Percentiles rank a stretch among this genome's conserved stretches.
Conservation (phyloP, 2,113 vertebrate genomes). For the Oncorhynchus keta region DNA sequence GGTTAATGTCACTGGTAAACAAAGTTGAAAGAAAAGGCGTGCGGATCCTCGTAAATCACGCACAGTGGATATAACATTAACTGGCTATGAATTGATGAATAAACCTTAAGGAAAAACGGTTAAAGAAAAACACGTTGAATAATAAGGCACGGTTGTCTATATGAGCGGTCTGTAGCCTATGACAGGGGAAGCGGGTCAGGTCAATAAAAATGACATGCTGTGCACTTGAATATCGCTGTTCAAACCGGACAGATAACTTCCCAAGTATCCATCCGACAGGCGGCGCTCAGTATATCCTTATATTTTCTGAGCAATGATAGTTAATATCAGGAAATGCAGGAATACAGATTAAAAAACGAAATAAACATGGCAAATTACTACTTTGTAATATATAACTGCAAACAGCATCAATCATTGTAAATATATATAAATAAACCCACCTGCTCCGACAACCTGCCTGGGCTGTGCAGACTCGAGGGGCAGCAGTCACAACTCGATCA, state of each 20-base stretch:
- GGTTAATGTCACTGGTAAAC: not conserved
- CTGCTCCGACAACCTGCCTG: not conserved
- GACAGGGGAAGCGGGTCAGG: no score
- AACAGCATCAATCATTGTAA: not conserved
- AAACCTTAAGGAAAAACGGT: not conserved
- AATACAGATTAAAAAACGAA: no score
- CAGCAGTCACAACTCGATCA: not conserved
- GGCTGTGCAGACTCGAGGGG: not conserved
- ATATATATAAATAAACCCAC: not conserved
- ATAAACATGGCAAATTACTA: not conserved
- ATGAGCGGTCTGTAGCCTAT: no score
- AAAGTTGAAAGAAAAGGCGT: not conserved
- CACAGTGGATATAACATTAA: not conserved
- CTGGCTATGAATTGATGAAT: not conserved
- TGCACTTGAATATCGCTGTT: no score
- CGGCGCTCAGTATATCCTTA: no score
- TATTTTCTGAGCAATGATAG: no score
- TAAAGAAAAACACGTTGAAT: not conserved
- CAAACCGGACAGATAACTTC: no score
- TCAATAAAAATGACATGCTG: no score
- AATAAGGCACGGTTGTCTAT: no score
- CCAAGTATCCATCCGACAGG: no score
- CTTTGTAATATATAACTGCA: not conserved
- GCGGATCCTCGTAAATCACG: no score
- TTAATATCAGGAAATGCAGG: no score